Percentiles rank a stretch among this genome's conserved stretches.
These are phyloP conservation scores for Merluccius polli DNA, from an alignment of 2,797 vertebrate genomes.

Conservation along the genomic window DNA sequence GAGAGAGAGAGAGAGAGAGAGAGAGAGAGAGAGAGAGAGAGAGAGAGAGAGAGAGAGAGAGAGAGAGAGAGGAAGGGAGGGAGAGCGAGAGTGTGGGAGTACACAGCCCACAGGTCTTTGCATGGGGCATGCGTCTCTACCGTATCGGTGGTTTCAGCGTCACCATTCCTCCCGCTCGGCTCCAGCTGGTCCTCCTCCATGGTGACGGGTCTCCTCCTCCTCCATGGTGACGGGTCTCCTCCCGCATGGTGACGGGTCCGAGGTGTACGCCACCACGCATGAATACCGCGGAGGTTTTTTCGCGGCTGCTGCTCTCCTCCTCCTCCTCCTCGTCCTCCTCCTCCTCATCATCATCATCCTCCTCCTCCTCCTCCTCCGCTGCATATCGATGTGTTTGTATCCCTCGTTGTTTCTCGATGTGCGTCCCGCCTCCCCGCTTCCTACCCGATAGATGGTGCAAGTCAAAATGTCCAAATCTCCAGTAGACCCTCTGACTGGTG, in stretches of 20 bases:
- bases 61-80: constrained; percentile 26
- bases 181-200: too few species aligned
- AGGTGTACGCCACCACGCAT: neutral
- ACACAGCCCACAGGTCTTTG: constrained; percentile 51
- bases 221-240: too few species aligned
- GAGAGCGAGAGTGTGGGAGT: constrained; percentile 32
- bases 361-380: neutral
- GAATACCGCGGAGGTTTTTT: too few species aligned
- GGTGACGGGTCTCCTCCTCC: too few species aligned
- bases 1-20: constrained; percentile 11
- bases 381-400: constrained; percentile 58
- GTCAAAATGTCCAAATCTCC: constrained; percentile 81
- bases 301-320: too few species aligned
- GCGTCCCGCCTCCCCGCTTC: constrained; percentile 69
- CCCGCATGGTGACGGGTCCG: too few species aligned
- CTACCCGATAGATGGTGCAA: constrained; percentile 78
- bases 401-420: constrained; percentile 57
- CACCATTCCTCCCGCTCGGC: constrained; percentile 15
- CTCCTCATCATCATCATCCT: too few species aligned
- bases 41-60: constrained; percentile 11
- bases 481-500: constrained; percentile 74
- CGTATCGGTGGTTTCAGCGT: constrained; percentile 34
- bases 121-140: constrained; percentile 40
- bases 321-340: too few species aligned
- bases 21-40: constrained; percentile 13